Base-by-base conservation (phyloP, 2,888 invertebrate genomes). In the Agrochola lota region DNA sequence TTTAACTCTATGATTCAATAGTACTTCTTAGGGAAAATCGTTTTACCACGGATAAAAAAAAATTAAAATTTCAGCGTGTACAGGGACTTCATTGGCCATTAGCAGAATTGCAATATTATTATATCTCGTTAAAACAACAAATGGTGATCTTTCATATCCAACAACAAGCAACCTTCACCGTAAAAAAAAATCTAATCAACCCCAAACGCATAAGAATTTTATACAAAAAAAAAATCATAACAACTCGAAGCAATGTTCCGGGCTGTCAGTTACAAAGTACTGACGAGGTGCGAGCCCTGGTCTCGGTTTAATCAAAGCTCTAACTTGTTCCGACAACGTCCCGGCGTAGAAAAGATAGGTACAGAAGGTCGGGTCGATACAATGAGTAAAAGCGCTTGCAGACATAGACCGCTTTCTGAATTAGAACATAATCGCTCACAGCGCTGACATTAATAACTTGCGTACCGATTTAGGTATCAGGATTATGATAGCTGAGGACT, bases 271-370 rank as follows among this genome's bases (percentile, higher is more conserved):
- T 88, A 90, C 91, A 89, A 92, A 90, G 90, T 87, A 88, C 85
- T 89, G 90, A 88, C 88, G 88, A 90, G 90, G 90, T 89, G 91
- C 87, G 88, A 91, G 89, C 85, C 86, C 91, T 87, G 92, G 92
- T 92, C 89, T 92, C 90, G 89, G 91, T 93, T 93, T 93, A 94
- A 94, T 94, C 94, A 94, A 91, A 92, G 90, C 90, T 88, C 89
- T 91, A 92, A 94, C 93, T 94, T 92, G 91, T 89, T 89, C 85
- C 87, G 90, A 92, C 91, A 90, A 84, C 89, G 90, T 92, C 86
- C 17, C 3, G 59, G 0, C 26, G 66, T 11, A 15, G 35, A 35
- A 15, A 55, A 77, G 8, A 46, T 23, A 60, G 4, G 0, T 4
- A 2, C 64, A 79, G 82, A 82, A 82, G 59, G 35, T 15, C 2